phyloP scores from a whole-genome alignment of 2,888 invertebrate species.

The Lochmaea crataegi region DNA sequence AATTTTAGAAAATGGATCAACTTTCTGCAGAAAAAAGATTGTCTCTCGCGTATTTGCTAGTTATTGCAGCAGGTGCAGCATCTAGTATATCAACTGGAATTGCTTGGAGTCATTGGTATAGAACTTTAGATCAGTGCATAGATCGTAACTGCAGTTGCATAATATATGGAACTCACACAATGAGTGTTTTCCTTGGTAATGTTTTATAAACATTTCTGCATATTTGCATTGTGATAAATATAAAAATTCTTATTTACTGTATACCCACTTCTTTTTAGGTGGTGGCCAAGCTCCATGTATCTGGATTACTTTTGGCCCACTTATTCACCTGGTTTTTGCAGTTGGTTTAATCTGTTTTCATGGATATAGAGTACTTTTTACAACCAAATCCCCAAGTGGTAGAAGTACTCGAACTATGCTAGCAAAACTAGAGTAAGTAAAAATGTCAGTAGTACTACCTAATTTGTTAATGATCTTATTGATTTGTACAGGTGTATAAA shows the following conservation, averaged over 20 bases:
- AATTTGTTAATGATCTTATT: slow-evolving; percentile 1
- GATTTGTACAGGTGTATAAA: not conserved
- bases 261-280: slow-evolving; percentile 62
- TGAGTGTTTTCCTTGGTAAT: slow-evolving; percentile 69
- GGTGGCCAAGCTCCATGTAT: slow-evolving; percentile 75
- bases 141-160: slow-evolving; percentile 78
- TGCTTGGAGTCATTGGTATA: slow-evolving; percentile 77
- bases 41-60: slow-evolving; percentile 57
- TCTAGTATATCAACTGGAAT: slow-evolving; percentile 69
- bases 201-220: slow-evolving; percentile 27
- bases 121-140: slow-evolving; percentile 74
- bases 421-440: slow-evolving; percentile 59
- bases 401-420: slow-evolving; percentile 61
- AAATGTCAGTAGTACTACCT: not conserved
- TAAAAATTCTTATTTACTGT: too few relatives aligned
- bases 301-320: slow-evolving; percentile 75
- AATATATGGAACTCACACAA: slow-evolving; percentile 73
- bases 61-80: slow-evolving; percentile 55
- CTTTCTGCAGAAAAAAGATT: slow-evolving; percentile 58
- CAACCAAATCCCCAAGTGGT: slow-evolving; percentile 56
- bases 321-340: slow-evolving; percentile 73
- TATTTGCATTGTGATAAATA: too few relatives aligned
- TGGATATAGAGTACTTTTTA: slow-evolving; percentile 72
- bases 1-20: slow-evolving; percentile 54
- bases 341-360: slow-evolving; percentile 76